These are phyloP conservation scores for Python bivittatus DNA, from an alignment of 2,113 vertebrate species.

Conservation along the genomic window DNA sequence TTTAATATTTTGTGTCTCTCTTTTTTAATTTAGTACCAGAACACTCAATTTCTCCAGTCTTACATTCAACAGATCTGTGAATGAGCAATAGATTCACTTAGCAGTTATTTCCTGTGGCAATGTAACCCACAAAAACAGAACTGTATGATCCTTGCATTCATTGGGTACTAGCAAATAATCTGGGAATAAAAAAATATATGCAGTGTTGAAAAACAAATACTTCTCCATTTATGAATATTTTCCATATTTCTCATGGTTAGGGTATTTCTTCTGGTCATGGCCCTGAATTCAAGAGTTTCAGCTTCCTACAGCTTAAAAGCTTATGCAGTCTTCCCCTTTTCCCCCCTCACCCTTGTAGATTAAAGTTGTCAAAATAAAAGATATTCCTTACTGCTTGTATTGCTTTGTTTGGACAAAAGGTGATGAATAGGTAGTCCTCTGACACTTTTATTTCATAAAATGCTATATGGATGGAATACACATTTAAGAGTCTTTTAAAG, in stretches of 20 bases:
- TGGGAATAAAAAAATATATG: neutral
- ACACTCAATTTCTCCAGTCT: neutral
- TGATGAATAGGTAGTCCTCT: neutral
- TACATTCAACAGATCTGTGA: neutral
- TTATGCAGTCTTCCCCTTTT: neutral
- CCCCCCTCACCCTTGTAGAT: neutral
- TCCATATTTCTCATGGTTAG: neutral
- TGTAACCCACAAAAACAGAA: neutral
- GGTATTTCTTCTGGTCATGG: neutral
- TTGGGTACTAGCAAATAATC: neutral
- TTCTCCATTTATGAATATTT: neutral
- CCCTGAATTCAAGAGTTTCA: neutral
- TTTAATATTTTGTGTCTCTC: neutral
- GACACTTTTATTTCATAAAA: neutral
- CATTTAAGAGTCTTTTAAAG: neutral
- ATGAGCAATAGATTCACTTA: neutral
- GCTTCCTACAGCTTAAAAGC: neutral
- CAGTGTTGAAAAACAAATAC: neutral
- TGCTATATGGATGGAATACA: neutral
- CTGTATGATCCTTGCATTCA: neutral
- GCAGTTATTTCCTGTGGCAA: neutral
- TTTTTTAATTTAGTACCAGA: neutral
- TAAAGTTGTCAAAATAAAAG: slow-evolving; percentile 13
- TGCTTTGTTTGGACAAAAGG: neutral
- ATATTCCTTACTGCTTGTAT: neutral